Evolutionary conservation across 2,888 invertebrate genomes (phyloP).

Genomic region (Ornithoptera priamus): DNA sequence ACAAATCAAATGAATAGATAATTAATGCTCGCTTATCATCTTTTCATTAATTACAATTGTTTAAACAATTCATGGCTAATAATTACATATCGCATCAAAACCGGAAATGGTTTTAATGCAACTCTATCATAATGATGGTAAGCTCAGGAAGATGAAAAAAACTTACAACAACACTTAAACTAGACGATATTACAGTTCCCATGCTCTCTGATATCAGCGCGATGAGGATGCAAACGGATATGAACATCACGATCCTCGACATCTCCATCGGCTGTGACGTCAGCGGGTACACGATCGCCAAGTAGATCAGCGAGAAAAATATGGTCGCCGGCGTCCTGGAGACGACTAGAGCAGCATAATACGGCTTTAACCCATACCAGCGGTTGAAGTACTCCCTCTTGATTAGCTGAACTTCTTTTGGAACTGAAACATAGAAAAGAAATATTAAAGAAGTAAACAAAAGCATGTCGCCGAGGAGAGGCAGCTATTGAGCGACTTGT

Average conservation of each 20-base stretch:
- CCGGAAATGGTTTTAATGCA: too few relatives aligned
- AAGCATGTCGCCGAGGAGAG: too few relatives aligned
- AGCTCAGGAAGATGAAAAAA: neutral
- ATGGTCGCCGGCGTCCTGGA: slow-evolving; percentile 87
- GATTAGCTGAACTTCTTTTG: slow-evolving; percentile 86
- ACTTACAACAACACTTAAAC: slow-evolving; percentile 88
- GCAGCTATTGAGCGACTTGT: too few relatives aligned
- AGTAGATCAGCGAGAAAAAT: slow-evolving; percentile 83
- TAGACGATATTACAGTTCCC: slow-evolving; percentile 86
- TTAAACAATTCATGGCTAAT: too few relatives aligned
- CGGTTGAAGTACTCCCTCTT: slow-evolving; percentile 92
- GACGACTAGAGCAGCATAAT: slow-evolving; percentile 87
- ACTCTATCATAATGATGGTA: too few relatives aligned
- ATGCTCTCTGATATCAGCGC: slow-evolving; percentile 89
- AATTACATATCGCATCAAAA: too few relatives aligned
- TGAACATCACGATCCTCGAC: slow-evolving; percentile 84
- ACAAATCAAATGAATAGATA: too few relatives aligned
- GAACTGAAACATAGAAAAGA: slow-evolving; percentile 82
- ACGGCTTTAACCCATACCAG: slow-evolving; percentile 90
- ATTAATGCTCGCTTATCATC: too few relatives aligned
- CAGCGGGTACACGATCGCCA: slow-evolving; percentile 85
- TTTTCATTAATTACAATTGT: too few relatives aligned
- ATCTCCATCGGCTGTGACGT: slow-evolving; percentile 88
- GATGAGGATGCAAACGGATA: slow-evolving; percentile 84
- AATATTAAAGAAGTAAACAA: neutral